Evolutionary conservation across 2,113 vertebrate genomes (phyloP).

Genomic region (Drymodes brunneopygia): DNA sequence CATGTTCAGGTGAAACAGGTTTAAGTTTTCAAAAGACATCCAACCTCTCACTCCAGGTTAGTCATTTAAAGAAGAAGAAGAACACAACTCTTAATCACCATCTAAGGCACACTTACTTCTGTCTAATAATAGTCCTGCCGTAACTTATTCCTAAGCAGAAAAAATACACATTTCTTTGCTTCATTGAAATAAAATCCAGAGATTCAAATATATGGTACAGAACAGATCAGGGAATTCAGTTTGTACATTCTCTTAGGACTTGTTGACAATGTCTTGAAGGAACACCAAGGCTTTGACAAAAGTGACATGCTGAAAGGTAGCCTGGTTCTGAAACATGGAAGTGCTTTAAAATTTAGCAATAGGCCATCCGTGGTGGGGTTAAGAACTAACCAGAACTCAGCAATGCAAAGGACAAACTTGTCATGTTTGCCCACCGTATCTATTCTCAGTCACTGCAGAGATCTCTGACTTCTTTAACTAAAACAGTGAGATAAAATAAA

Average conservation of each 20-base stretch:
- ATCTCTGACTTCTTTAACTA: not conserved
- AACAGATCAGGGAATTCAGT: slow-evolving; percentile 31
- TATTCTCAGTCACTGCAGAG: not conserved
- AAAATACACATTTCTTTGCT: slow-evolving; percentile 62
- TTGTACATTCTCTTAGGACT: slow-evolving; percentile 27
- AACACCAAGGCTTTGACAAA: slow-evolving; percentile 82
- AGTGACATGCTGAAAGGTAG: slow-evolving; percentile 62
- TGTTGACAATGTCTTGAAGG: slow-evolving; percentile 36
- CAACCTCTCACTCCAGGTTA: slow-evolving; percentile 82
- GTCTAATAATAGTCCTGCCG: slow-evolving; percentile 69
- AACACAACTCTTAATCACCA: slow-evolving; percentile 73
- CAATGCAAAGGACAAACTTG: not conserved
- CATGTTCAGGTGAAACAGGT: slow-evolving; percentile 88
- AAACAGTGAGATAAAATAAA: not conserved
- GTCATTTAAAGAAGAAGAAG: slow-evolving; percentile 81
- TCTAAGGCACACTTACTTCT: slow-evolving; percentile 76
- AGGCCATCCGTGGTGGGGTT: not conserved
- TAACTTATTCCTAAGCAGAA: slow-evolving; percentile 72
- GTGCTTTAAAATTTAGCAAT: not conserved
- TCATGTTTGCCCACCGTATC: not conserved
- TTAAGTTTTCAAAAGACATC: slow-evolving; percentile 88
- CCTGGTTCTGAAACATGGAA: not conserved
- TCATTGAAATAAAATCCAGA: slow-evolving; percentile 67
- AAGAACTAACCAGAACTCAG: not conserved
- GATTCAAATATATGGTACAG: slow-evolving; percentile 49